Base-by-base conservation (phyloP, 2,888 invertebrate genomes). In the Crematogaster levior region DNA sequence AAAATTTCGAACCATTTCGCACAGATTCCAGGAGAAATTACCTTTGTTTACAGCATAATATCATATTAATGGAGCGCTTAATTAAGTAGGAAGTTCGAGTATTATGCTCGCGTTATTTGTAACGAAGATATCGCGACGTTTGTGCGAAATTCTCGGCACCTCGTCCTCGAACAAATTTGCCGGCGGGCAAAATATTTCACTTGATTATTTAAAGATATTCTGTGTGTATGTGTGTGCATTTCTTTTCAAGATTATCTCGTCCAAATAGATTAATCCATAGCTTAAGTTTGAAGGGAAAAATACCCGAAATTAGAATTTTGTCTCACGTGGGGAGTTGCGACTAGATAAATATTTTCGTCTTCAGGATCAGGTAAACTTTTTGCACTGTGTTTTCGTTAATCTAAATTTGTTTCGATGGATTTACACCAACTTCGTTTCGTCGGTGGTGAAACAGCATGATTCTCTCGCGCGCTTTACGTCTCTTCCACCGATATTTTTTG, bases 1-100 rank as follows among this genome's bases (percentile, higher is more conserved):
- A 56, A 77, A 77, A 77, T 77, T 56, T 43, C 56, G 43, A 53
- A 30, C 24, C 43, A 53, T 53, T 56, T 77, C 56, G 56, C 30
- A 12, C 30, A 43, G 34, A 53, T 53, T 21, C 30, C 40, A 51
- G 51, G 51, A 21, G 53, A n/a, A 68, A 68, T 68, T 46, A 34
- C 77, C 56, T 68, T 68, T 58, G 68, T 68, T 77, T 77, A 56
- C 34, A 18, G n/a, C 43, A 24, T 43, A 68, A 56, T 27, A 40
- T 56, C 37, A 24, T 34, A 48, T 53, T 79, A 79, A 79, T 79
- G 43, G 56, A 24, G 56, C 56, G 77, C 21, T 79, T 79, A 70
- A 68, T 46, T 34, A 46, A 79, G 46, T 56, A 12, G n/a, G 30
- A 18, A 56, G 43, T 68, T 68, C 21, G 68, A 68, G 56, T 56